Evolutionary conservation across 2,888 invertebrate species (phyloP).

Genomic region (Perdita meconis): DNA sequence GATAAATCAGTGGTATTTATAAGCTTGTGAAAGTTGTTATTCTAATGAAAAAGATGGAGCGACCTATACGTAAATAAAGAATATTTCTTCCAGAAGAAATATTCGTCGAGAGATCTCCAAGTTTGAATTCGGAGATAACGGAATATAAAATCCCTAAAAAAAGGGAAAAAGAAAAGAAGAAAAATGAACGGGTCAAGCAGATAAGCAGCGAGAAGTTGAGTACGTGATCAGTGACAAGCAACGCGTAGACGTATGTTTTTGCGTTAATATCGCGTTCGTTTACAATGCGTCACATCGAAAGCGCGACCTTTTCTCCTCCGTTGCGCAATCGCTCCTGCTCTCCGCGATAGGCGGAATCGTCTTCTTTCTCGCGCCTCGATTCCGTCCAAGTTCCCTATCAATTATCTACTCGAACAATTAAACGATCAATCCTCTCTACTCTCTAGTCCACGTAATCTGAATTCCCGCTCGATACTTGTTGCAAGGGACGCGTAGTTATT

Average conservation of each 20-base stretch:
- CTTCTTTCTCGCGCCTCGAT: constrained; percentile 28
- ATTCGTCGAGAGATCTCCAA: not conserved
- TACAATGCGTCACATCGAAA: constrained; percentile 36
- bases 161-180: not conserved
- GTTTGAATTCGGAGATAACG: too few species aligned
- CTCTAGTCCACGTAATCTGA: not conserved
- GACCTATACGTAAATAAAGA: too few species aligned
- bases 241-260: constrained; percentile 38
- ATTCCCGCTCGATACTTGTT: not conserved
- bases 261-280: constrained; percentile 38
- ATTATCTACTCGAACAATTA: constrained; percentile 27
- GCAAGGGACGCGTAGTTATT: too few species aligned
- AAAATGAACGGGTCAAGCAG: constrained; percentile 19
- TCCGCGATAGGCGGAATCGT: constrained; percentile 42
- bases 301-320: constrained; percentile 49
- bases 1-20: too few species aligned
- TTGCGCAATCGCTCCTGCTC: constrained; percentile 48
- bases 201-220: constrained; percentile 38
- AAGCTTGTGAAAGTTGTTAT: too few species aligned
- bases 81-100: not conserved
- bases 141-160: not conserved
- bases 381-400: constrained; percentile 20
- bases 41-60: too few species aligned
- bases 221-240: constrained; percentile 1
- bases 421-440: constrained; percentile 31